A percentile compares a stretch with the other conserved stretches of the same genome.
phyloP scores from a whole-genome alignment of 2,888 invertebrate species.

The Dryococelus australis region DNA sequence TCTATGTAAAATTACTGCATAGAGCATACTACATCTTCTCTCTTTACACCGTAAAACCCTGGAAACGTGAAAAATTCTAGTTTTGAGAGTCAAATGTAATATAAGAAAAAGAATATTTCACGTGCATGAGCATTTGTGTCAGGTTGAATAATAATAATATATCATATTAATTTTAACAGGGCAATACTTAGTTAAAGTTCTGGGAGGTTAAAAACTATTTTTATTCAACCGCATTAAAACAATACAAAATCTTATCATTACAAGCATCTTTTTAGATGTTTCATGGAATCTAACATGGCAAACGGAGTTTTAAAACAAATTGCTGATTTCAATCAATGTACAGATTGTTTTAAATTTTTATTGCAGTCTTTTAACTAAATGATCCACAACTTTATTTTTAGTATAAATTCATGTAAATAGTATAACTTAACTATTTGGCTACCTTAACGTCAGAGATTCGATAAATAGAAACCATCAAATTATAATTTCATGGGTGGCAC shows the following conservation, averaged over 20 bases:
- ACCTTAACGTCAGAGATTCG: background rate
- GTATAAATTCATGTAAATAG: too few species aligned
- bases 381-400: too few species aligned
- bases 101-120: too few species aligned
- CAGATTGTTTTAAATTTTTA: background rate
- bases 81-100: too few species aligned
- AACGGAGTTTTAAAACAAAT: background rate
- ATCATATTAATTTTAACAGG: too few species aligned
- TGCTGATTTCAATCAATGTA: background rate
- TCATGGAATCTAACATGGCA: background rate
- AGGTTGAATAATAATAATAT: too few species aligned
- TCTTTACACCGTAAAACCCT: too few species aligned
- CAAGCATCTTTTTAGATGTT: background rate
- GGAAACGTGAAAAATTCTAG: too few species aligned
- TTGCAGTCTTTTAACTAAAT: background rate
- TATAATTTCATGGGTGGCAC: background rate
- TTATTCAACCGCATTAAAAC: slow-evolving; percentile 11
- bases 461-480: background rate
- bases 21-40: too few species aligned
- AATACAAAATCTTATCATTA: background rate
- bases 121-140: too few species aligned
- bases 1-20: too few species aligned
- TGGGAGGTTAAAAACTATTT: background rate
- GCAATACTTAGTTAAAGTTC: too few species aligned
- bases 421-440: background rate